phyloP scores from a whole-genome alignment of 2,888 invertebrate genomes.

The Balanococcus diminutus region DNA sequence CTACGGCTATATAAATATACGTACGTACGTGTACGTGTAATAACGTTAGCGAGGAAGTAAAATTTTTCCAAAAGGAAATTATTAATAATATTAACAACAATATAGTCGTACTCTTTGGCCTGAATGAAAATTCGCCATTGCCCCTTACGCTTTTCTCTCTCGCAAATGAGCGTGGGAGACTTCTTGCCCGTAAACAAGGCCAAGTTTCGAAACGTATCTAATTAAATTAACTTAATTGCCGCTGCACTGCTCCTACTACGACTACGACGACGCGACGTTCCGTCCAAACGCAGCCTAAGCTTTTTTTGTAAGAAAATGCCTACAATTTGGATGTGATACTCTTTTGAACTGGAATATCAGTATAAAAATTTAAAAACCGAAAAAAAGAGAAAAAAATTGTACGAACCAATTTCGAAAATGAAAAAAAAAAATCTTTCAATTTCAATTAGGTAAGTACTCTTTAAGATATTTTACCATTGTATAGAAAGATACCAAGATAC shows the following conservation, averaged over 20 bases:
- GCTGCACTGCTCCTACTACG: background rate
- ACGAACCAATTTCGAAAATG: background rate
- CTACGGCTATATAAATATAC: background rate
- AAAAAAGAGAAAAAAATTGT: background rate
- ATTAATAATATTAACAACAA: slow-evolving; percentile 49
- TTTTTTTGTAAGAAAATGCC: background rate
- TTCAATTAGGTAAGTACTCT: too few relatives aligned
- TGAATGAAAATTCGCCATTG: slow-evolving; percentile 48
- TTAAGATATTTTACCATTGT: too few relatives aligned
- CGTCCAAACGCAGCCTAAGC: background rate
- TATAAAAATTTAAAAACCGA: too few relatives aligned
- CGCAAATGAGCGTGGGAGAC: slow-evolving; percentile 48
- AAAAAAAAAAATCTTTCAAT: too few relatives aligned
- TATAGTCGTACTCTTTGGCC: background rate
- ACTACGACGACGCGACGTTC: background rate
- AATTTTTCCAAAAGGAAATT: slow-evolving; percentile 49
- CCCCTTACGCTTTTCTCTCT: slow-evolving; percentile 36
- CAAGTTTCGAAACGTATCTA: slow-evolving; percentile 25
- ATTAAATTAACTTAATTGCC: slow-evolving; percentile 37
- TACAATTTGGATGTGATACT: background rate
- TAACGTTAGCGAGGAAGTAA: slow-evolving; percentile 45
- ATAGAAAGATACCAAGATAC: background rate
- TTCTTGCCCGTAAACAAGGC: slow-evolving; percentile 38
- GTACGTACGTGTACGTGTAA: background rate
- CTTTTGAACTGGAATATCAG: background rate